Conservation (phyloP, 2,888 invertebrate genomes). For the Phengaris alcon region DNA sequence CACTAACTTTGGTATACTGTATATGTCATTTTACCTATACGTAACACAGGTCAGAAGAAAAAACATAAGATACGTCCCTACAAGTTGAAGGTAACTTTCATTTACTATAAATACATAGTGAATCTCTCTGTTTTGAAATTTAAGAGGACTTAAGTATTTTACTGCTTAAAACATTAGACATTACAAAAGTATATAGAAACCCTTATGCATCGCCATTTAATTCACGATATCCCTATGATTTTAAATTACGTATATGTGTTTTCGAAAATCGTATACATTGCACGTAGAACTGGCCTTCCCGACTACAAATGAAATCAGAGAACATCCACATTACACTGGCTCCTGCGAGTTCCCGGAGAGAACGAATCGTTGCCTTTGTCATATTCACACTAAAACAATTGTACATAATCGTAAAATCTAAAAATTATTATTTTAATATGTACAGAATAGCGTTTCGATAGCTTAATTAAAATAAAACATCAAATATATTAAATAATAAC, state of each 20-base stretch:
- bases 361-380: conserved; percentile 65
- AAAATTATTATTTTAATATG: conserved; percentile 72
- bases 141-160: conserved; percentile 45
- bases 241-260: conserved; percentile 78
- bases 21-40: conserved; percentile 60
- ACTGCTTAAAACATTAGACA: conserved; percentile 27
- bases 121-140: conserved; percentile 50
- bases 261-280: conserved; percentile 80
- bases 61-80: conserved; percentile 51
- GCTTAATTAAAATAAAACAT: conserved; percentile 78
- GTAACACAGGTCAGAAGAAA: conserved; percentile 55
- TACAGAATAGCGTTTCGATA: conserved; percentile 76
- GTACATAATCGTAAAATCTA: conserved; percentile 74
- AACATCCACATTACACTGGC: conserved; percentile 63
- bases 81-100: conserved; percentile 73
- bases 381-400: conserved; percentile 79
- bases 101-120: conserved; percentile 60
- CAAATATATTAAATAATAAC: conserved; percentile 80
- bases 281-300: conserved; percentile 78
- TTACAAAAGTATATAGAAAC: conserved; percentile 64
- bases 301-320: conserved; percentile 60
- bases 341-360: conserved; percentile 55
- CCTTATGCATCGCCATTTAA: conserved; percentile 64
- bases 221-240: conserved; percentile 72
- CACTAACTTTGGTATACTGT: conserved; percentile 79